Percentiles rank a stretch among this genome's conserved stretches.
Evolutionary conservation across 1,140 invertebrate species (phyloP).

Genomic region (Onthophagus taurus): DNA sequence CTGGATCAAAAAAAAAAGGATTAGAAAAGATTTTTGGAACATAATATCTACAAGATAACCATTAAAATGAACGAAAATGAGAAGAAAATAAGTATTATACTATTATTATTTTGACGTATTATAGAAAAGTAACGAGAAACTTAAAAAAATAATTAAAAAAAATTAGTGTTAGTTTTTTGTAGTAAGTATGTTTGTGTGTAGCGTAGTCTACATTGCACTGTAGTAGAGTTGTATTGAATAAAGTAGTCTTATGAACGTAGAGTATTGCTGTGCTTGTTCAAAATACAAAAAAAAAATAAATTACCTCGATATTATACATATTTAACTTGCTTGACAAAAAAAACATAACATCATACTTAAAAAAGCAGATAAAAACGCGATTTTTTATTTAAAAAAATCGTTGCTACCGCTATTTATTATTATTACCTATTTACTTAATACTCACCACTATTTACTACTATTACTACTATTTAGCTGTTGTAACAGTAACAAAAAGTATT

Average conservation of each 20-base stretch:
- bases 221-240: constrained; percentile 40
- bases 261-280: constrained; percentile 32
- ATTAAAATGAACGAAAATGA: too few species aligned
- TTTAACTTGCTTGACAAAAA: constrained; percentile 3
- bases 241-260: constrained; percentile 41
- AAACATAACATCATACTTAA: not conserved
- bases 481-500: constrained; percentile 1
- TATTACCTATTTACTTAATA: too few species aligned
- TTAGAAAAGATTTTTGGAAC: too few species aligned
- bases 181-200: constrained; percentile 41
- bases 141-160: constrained; percentile 4
- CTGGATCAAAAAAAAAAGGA: too few species aligned
- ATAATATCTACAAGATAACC: too few species aligned
- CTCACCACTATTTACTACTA: too few species aligned
- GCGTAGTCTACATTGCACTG: constrained; percentile 35
- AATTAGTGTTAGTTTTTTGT: constrained; percentile 20
- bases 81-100: not conserved
- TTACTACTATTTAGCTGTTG: constrained; percentile 5
- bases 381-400: too few species aligned
- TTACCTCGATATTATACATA: constrained; percentile 6
- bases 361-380: too few species aligned
- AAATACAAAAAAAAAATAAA: not conserved
- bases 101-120: not conserved
- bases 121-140: not conserved
- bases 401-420: too few species aligned